These are phyloP conservation scores for Phodopus roborovskii DNA, from an alignment of 2,113 vertebrate genomes.

Conservation along the genomic window DNA sequence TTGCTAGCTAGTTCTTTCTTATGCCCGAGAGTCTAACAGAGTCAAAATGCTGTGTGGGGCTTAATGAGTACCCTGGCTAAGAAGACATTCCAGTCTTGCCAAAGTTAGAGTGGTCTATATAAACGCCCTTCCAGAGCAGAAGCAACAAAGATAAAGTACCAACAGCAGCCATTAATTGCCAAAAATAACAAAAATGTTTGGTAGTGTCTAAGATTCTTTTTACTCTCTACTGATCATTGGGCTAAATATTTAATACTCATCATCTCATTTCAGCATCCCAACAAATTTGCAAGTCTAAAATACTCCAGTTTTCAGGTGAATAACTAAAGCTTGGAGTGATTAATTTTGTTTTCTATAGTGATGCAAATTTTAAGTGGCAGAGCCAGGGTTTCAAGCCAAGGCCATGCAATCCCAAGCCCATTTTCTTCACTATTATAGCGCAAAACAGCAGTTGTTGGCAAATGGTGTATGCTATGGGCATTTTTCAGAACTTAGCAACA, in stretches of 20 bases:
- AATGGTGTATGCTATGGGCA: background rate
- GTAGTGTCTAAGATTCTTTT: background rate
- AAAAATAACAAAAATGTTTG: slow-evolving; percentile 33
- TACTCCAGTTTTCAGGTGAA: slow-evolving; percentile 33
- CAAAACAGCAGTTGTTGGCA: slow-evolving; percentile 38
- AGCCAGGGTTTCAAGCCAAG: slow-evolving; percentile 48
- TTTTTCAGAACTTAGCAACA: slow-evolving; percentile 56
- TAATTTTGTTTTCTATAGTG: slow-evolving; percentile 65
- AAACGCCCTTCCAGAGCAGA: slow-evolving; percentile 32
- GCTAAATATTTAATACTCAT: slow-evolving; percentile 23
- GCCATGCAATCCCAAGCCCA: background rate
- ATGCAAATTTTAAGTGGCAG: slow-evolving; percentile 55
- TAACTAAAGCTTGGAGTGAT: slow-evolving; percentile 44
- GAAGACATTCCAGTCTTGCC: slow-evolving; percentile 42
- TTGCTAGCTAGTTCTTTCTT: background rate
- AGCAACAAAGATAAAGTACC: slow-evolving; percentile 17
- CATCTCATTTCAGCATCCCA: background rate
- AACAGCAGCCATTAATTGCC: background rate
- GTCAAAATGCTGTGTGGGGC: background rate
- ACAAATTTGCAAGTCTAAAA: background rate
- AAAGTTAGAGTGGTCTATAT: slow-evolving; percentile 52
- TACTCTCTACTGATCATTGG: background rate
- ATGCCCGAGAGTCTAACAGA: slow-evolving; percentile 34
- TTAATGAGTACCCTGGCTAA: slow-evolving; percentile 17
- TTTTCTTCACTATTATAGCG: slow-evolving; percentile 7